Evolutionary conservation across 2,113 vertebrate species (phyloP), one percentile per base, ranked within the genome.

Genomic region (Puntigrus tetrazona): DNA sequence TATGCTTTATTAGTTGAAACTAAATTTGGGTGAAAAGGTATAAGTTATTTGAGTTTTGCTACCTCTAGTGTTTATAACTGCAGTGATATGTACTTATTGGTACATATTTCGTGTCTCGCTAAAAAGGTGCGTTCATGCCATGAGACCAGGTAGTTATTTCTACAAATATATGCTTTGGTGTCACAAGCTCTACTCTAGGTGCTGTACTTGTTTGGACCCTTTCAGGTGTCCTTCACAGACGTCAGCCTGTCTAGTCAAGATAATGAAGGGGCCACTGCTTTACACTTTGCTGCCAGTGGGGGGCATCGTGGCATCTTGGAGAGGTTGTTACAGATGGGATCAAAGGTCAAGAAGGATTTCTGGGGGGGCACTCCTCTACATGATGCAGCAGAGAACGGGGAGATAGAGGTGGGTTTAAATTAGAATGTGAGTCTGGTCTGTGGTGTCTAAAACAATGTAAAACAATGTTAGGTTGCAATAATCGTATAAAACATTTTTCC

Each of bases 341-440:
- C 95, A 69, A 92, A 92, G 41, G 81, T 96, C 86, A 86, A 90
- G 76, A 92, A 91, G 75, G 96, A 97, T 84, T 91, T 92, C 86
- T 96, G 95, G 96, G 95, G 96, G 1, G 96, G 95, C 43, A 96
- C 95, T 0, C 95, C 96, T 0, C 94, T 97, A 61, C 96, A 97
- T 4, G 95, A 97, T 2, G 96, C 95, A 1, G 95, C 96, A 0
- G 96, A 97, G 89, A 96, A 95, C 0, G 95, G 96, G 67, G 94
- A 95, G 78, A 63, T 95, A 87, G 93, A 96, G 96, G 96, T 97
- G 67, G 0, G 63, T 34, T 57, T 13, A 3, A 34, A 27, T 59
- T 27, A 43, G 25, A 5, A 11, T 22, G 1, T 7, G 13, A 73
- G 50, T 55, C 34, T 47, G 6, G 27, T 81, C 18, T 75, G 41